Conservation (phyloP, 2,113 vertebrate species). For the Pithys albifrons region DNA sequence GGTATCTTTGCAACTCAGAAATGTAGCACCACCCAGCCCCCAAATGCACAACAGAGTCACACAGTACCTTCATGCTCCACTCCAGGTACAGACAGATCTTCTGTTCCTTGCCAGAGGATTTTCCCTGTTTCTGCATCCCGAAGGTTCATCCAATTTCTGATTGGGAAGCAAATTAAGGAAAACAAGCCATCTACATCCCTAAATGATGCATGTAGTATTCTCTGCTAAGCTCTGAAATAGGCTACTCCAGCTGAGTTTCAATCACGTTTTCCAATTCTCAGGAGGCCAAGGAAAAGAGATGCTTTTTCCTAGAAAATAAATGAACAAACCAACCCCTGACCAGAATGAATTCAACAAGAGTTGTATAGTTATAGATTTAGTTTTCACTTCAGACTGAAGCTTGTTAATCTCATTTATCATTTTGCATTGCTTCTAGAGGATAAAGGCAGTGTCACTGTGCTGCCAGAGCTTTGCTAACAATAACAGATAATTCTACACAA, state of each 20-base stretch:
- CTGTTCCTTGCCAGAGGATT: conserved; percentile 98
- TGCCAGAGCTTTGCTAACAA: neutral
- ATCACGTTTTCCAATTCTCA: neutral
- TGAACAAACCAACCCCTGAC: neutral
- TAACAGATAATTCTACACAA: neutral
- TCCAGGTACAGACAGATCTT: conserved; percentile 94
- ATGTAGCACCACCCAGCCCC: neutral
- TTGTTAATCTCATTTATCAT: conserved; percentile 35
- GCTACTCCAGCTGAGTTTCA: neutral
- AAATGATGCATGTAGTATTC: neutral
- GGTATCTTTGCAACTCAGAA: neutral
- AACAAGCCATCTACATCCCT: neutral
- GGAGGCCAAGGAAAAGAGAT: neutral
- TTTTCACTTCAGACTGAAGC: neutral
- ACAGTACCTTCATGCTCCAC: conserved; percentile 96
- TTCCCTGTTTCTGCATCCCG: conserved; percentile 98
- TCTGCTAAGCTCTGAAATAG: neutral
- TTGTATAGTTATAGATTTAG: neutral
- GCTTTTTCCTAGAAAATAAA: neutral
- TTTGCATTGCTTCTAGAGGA: neutral
- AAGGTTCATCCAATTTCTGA: conserved; percentile 99
- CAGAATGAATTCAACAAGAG: neutral
- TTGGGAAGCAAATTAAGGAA: conserved; percentile 73
- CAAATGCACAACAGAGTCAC: neutral
- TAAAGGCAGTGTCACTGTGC: neutral